Evolutionary conservation across 1,140 invertebrate genomes (phyloP).

Genomic region (Brachystomella parvula): DNA sequence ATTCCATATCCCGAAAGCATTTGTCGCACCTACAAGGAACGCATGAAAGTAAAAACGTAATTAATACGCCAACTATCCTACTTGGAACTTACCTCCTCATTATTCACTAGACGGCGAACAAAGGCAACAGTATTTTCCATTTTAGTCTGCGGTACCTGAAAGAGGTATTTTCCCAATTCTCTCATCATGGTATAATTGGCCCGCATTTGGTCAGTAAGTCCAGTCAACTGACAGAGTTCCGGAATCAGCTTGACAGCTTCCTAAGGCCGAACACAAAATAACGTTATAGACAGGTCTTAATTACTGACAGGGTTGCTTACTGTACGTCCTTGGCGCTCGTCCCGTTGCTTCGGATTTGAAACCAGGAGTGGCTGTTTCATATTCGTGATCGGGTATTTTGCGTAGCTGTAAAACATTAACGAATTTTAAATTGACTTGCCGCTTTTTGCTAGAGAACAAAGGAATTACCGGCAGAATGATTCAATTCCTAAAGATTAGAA

Average conservation of each 20-base stretch:
- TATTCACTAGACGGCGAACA: slow-evolving; percentile 55
- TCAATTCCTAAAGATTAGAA: neutral
- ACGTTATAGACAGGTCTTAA: too few relatives aligned
- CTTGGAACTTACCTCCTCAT: neutral
- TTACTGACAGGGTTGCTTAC: too few relatives aligned
- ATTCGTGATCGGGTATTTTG: neutral
- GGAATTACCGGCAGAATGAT: neutral
- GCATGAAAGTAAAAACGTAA: neutral
- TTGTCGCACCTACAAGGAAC: slow-evolving; percentile 34
- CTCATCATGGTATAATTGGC: slow-evolving; percentile 61
- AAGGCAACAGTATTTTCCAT: slow-evolving; percentile 58
- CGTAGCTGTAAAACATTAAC: neutral
- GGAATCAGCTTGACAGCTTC: slow-evolving; percentile 54
- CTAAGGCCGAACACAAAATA: too few relatives aligned
- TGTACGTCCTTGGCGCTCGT: slow-evolving; percentile 11
- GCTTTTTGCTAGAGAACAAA: neutral
- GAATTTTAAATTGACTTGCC: neutral
- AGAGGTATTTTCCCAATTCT: slow-evolving; percentile 65
- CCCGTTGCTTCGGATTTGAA: slow-evolving; percentile 16
- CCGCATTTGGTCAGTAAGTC: slow-evolving; percentile 54
- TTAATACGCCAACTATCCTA: neutral
- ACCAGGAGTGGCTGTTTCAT: slow-evolving; percentile 20
- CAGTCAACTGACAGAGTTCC: slow-evolving; percentile 71
- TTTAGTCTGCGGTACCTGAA: slow-evolving; percentile 65
- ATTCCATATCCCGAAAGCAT: slow-evolving; percentile 76